Evolutionary conservation across 2,888 invertebrate genomes (phyloP), one percentile per base, ranked within the genome.

Genomic region (Ophioninae sp.): DNA sequence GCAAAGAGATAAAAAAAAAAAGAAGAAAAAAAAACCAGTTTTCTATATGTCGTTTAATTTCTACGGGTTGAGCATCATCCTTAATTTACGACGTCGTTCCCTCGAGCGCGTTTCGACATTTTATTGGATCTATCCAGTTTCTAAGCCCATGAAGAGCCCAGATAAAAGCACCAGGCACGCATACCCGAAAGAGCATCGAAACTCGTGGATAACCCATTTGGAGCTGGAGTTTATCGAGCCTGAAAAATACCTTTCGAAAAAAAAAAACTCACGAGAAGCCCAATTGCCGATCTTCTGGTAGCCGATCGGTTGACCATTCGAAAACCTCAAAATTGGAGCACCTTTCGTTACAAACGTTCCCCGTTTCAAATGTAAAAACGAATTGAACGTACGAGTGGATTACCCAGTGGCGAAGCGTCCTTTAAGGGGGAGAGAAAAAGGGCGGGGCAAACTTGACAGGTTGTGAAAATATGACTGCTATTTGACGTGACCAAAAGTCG

Each of bases 21-120:
- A n/a, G n/a, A n/a, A n/a, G n/a, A n/a, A n/a, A n/a, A n/a, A n/a
- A n/a, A n/a, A n/a, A n/a, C 91, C 91, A 91, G 92, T 91, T 91
- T 79, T 89, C 88, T 90, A 89, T 80, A 81, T 84, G 79, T 91
- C 90, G 89, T 90, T 91, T 91, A 91, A 91, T 92, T 91, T 91
- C 90, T 90, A 90, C 90, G 88, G 90, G 89, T 88, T 89, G 90
- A 91, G n/a, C 90, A 91, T 90, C 89, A 91, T 89, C 88, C 86
- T 89, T 91, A 91, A 91, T 91, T 91, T 91, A 90, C 90, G 86
- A 88, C 88, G 87, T 87, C 88, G 87, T 88, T 86, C 87, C 83
- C 86, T 84, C 84, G 89, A 88, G 89, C 89, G 88, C 88, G 87
- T 90, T 89, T 90, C 88, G 89, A 90, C 88, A 88, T 88, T 89